These are phyloP conservation scores for Gymnothorax reevesii DNA, from an alignment of 2,797 vertebrate species.

Conservation along the genomic window DNA sequence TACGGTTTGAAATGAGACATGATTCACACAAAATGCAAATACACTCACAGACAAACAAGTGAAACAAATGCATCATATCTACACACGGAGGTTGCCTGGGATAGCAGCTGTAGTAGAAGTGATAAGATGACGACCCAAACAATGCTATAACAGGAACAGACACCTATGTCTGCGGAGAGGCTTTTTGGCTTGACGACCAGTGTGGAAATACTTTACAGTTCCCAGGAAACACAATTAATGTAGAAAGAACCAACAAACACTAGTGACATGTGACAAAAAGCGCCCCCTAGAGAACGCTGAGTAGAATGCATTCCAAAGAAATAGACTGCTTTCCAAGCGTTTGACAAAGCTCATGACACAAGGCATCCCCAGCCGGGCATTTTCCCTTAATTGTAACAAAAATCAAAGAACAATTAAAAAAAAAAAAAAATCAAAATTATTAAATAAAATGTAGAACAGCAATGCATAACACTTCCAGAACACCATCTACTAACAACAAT, in stretches of 20 bases:
- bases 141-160: slow-evolving; percentile 48
- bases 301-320: slow-evolving; percentile 37
- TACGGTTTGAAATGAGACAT: slow-evolving; percentile 67
- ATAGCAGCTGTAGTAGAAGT: slow-evolving; percentile 58
- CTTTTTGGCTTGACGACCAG: slow-evolving; percentile 40
- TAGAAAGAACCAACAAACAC: slow-evolving; percentile 42
- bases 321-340: background rate
- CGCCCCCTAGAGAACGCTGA: slow-evolving; percentile 55
- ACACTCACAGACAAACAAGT: slow-evolving; percentile 52
- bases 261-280: slow-evolving; percentile 40
- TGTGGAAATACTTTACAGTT: slow-evolving; percentile 37
- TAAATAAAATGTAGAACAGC: slow-evolving; percentile 60
- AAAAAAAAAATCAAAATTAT: slow-evolving; percentile 44
- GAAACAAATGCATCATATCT: slow-evolving; percentile 57
- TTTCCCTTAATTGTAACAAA: slow-evolving; percentile 42
- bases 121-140: slow-evolving; percentile 55
- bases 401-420: slow-evolving; percentile 44
- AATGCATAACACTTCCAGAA: slow-evolving; percentile 41
- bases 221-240: slow-evolving; percentile 36
- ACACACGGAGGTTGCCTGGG: slow-evolving; percentile 57
- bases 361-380: background rate
- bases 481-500: slow-evolving; percentile 39
- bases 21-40: slow-evolving; percentile 64
- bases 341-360: slow-evolving; percentile 7
- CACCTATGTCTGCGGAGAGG: slow-evolving; percentile 27